phyloP scores from a whole-genome alignment of 2,888 invertebrate species.

The Eupithecia tripunctaria region DNA sequence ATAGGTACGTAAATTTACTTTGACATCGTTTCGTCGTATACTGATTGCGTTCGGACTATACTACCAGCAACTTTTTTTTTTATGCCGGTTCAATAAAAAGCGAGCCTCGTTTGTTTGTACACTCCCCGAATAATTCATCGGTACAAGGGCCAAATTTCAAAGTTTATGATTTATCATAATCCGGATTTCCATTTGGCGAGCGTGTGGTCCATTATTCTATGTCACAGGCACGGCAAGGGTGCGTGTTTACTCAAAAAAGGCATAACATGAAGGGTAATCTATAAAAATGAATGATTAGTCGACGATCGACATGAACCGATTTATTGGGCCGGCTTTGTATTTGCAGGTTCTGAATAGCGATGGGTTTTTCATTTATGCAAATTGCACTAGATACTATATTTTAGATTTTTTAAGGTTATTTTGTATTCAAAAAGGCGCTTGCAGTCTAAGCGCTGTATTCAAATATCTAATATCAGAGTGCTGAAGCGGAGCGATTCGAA shows the following conservation, averaged over 20 bases:
- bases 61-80: slow-evolving; percentile 15
- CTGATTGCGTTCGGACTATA: neutral
- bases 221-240: slow-evolving; percentile 79
- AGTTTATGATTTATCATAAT: slow-evolving; percentile 84
- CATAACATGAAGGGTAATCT: slow-evolving; percentile 40
- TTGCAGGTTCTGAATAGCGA: slow-evolving; percentile 25
- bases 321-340: slow-evolving; percentile 35
- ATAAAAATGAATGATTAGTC: slow-evolving; percentile 41
- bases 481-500: too few species aligned
- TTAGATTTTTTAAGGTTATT: too few species aligned
- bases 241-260: slow-evolving; percentile 73
- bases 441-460: too few species aligned
- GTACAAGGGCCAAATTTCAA: slow-evolving; percentile 78
- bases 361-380: slow-evolving; percentile 27
- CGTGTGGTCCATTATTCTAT: slow-evolving; percentile 80
- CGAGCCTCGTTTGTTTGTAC: slow-evolving; percentile 69
- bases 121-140: slow-evolving; percentile 75
- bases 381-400: neutral
- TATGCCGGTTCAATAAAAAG: slow-evolving; percentile 56
- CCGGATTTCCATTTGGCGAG: slow-evolving; percentile 80
- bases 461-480: too few species aligned
- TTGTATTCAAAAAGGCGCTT: too few species aligned
- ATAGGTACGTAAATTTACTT: neutral
- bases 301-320: slow-evolving; percentile 38
- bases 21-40: neutral